Base-by-base conservation (phyloP, 1,140 invertebrate genomes). In the Pseudomyrmex flavicornis region DNA sequence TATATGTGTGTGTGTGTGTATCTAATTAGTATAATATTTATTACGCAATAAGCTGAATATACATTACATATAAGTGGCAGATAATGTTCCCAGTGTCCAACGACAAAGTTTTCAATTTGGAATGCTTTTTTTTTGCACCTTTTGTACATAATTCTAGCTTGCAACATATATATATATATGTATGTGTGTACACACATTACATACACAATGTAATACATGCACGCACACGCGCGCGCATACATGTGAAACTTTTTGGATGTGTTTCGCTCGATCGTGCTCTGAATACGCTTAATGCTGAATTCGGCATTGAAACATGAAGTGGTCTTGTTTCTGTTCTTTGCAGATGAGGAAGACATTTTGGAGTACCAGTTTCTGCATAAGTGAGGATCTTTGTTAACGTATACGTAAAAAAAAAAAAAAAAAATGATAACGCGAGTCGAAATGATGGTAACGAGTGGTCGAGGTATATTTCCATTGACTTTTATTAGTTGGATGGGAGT, bases 331-430 rank as follows among this genome's bases (percentile, higher is more conserved):
- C 12, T 86, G 66, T 85, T 76, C 15, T 77, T 89, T 91, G 0
- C 89, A 93, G 93, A 93, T 69, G 93, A 93, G 62, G 93, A 93
- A 84, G 93, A 93, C 75, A 93, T 93, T 85, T 89, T 93, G 93
- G 93, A 93, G 83, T 93, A 93, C 77, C 93, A 92, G 85, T 93
- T 93, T 86, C 88, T 93, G 73, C 93, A 93, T 85, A 93, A 93
- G 87, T 93, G 92, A 93, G 89, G 87, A 85, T 58, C 61, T 83
- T 86, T 65, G 79, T 90, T 87, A 83, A 87, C 62, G 65, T 87
- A 90, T 88, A 88, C 85, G 66, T 79, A 86, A 88, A 35, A 35
- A 0, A 5, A 35, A 35, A 7, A 35, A 35, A 35, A 35, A 35
- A 35, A 26, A 58, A 79, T 72, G 68, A 69, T 85, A 75, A 83